Conservation (phyloP, 2,888 invertebrate species). For the Amiota communis region DNA sequence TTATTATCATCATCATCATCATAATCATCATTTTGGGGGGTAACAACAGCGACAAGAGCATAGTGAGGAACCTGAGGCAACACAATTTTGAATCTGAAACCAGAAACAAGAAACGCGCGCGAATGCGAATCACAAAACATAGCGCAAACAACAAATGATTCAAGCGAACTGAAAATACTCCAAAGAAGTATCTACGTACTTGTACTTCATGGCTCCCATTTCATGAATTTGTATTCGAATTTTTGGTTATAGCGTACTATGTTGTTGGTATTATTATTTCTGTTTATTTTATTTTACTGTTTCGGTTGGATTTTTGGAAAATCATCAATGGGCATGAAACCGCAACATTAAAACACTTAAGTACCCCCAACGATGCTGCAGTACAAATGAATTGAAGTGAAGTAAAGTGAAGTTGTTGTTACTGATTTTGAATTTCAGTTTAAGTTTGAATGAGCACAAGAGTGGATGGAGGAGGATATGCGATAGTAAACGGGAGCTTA, state of each 20-base stretch:
- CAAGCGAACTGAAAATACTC: background rate
- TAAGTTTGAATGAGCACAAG: too few species aligned
- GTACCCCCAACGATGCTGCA: background rate
- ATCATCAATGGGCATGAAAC: slow-evolving; percentile 28
- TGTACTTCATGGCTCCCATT: too few species aligned
- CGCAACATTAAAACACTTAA: slow-evolving; percentile 19
- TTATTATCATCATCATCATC: slow-evolving; percentile 3
- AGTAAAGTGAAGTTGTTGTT: too few species aligned
- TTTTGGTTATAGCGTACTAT: slow-evolving; percentile 9
- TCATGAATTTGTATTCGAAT: too few species aligned
- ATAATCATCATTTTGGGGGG: too few species aligned
- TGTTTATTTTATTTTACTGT: too few species aligned
- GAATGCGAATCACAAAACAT: background rate
- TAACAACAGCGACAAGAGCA: background rate
- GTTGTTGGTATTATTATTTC: background rate
- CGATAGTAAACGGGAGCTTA: too few species aligned
- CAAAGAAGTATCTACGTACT: too few species aligned
- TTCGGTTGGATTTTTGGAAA: background rate
- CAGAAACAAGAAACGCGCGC: background rate
- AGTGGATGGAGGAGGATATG: too few species aligned
- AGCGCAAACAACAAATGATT: background rate
- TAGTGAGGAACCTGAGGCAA: slow-evolving; percentile 10
- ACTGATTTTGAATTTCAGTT: too few species aligned
- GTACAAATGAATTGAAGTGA: too few species aligned
- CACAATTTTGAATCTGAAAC: background rate